Conservation (phyloP, 2,888 invertebrate genomes). For the Patella caerulea region DNA sequence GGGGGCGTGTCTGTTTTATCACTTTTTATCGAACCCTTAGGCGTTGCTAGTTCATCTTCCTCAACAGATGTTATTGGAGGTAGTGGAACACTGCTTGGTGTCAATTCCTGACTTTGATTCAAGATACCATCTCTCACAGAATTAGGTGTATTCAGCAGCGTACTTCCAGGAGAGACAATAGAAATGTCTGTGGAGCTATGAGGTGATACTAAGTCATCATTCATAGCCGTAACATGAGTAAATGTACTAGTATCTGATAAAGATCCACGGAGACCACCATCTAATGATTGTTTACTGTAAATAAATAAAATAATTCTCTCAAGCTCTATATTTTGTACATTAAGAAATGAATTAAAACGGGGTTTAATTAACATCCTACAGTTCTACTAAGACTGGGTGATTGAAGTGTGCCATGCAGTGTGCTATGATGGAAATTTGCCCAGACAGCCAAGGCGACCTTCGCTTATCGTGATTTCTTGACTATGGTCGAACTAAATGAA, state of each 20-base stretch:
- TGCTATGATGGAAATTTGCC: too few species aligned
- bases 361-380: too few species aligned
- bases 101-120: conserved; percentile 36
- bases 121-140: neutral
- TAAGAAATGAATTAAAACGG: too few species aligned
- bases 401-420: too few species aligned
- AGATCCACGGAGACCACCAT: conserved; percentile 39
- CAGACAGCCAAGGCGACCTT: too few species aligned
- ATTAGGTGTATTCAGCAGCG: neutral
- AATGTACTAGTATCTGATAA: conserved; percentile 64
- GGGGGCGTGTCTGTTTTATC: conserved; percentile 24
- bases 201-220: conserved; percentile 54
- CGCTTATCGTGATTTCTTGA: too few species aligned
- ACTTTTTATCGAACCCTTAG: conserved; percentile 37
- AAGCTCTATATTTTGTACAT: too few species aligned
- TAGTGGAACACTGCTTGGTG: conserved; percentile 61
- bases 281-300: conserved; percentile 26
- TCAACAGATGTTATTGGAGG: conserved; percentile 54
- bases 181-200: conserved; percentile 46
- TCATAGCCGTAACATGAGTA: conserved; percentile 62
- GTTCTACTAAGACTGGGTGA: too few species aligned
- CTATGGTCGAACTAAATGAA: too few species aligned
- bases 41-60: conserved; percentile 54
- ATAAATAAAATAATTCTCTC: neutral
- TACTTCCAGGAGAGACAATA: conserved; percentile 29